Evolutionary conservation across 2,888 invertebrate species (phyloP).

Genomic region (Apocheima hispidaria): DNA sequence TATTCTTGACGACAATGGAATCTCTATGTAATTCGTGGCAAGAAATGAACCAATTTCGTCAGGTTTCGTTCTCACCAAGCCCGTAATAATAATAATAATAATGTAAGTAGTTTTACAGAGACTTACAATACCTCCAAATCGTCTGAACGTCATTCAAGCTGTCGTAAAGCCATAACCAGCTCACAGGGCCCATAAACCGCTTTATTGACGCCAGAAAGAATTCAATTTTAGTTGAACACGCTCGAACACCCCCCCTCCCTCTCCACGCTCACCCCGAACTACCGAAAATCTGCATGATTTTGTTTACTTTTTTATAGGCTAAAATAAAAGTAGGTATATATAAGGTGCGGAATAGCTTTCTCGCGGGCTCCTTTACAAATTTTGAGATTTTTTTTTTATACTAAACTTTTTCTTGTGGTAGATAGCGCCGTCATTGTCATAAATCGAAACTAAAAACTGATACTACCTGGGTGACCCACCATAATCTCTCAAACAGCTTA

Average conservation of each 20-base stretch:
- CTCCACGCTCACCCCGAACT: not conserved
- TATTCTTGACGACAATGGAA: too few species aligned
- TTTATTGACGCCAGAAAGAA: constrained; percentile 47
- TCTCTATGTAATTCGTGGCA: not conserved
- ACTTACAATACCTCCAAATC: constrained; percentile 15
- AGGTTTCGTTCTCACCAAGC: not conserved
- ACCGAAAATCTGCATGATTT: constrained; percentile 44
- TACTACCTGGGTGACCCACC: too few species aligned
- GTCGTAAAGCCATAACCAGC: constrained; percentile 47
- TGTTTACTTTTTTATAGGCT: constrained; percentile 43
- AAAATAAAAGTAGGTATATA: constrained; percentile 1
- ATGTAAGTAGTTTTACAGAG: constrained; percentile 27
- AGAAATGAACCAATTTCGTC: not conserved
- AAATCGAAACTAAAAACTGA: too few species aligned
- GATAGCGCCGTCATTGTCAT: too few species aligned
- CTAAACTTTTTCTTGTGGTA: too few species aligned
- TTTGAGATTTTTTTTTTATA: too few species aligned
- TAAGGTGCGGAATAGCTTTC: not conserved
- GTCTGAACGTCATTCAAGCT: constrained; percentile 29
- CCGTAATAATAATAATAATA: too few species aligned
- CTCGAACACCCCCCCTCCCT: constrained; percentile 1
- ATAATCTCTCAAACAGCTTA: too few species aligned
- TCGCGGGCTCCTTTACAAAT: not conserved
- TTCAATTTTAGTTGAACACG: constrained; percentile 48
- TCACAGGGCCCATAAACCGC: constrained; percentile 47